These are phyloP conservation scores for Pseudeuparius sepicola DNA, from an alignment of 2,888 invertebrate species.

Conservation along the genomic window DNA sequence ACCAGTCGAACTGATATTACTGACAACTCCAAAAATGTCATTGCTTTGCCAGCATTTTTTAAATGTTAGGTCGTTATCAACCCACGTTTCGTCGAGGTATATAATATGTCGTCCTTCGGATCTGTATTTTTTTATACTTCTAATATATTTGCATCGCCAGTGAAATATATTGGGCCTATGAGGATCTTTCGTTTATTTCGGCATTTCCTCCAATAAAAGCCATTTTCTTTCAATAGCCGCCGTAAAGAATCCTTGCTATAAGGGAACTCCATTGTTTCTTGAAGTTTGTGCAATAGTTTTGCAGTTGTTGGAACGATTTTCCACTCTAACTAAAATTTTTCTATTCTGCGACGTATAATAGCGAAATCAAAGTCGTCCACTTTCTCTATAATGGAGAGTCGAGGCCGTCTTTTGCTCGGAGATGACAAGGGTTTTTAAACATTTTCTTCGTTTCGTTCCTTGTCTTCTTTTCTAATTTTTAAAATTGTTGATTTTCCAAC, in stretches of 20 bases:
- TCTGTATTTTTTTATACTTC: slow-evolving; percentile 21
- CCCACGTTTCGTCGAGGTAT: slow-evolving; percentile 16
- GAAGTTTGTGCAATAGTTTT: slow-evolving; percentile 6
- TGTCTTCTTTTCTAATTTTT: slow-evolving; percentile 9
- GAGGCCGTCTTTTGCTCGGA: slow-evolving; percentile 11
- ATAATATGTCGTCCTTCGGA: slow-evolving; percentile 11
- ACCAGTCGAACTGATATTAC: slow-evolving; percentile 12
- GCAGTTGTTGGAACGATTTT: slow-evolving; percentile 10
- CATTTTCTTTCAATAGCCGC: slow-evolving; percentile 10
- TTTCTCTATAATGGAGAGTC: slow-evolving; percentile 6
- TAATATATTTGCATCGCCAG: slow-evolving; percentile 15
- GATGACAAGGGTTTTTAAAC: slow-evolving; percentile 3
- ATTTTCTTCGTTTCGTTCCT: slow-evolving; percentile 4
- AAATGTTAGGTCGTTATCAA: slow-evolving; percentile 13
- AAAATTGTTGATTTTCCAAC: slow-evolving; percentile 2
- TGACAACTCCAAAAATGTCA: slow-evolving; percentile 10
- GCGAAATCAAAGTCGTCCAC: slow-evolving; percentile 11
- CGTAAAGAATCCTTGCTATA: slow-evolving; percentile 8
- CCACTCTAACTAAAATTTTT: slow-evolving; percentile 11
- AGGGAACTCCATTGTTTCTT: slow-evolving; percentile 8
- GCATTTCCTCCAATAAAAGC: slow-evolving; percentile 13
- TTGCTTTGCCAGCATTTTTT: slow-evolving; percentile 14
- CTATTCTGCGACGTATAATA: slow-evolving; percentile 9
- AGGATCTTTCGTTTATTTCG: slow-evolving; percentile 14
- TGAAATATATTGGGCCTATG: slow-evolving; percentile 11